These are phyloP conservation scores for Pseudomyrmex pallidus DNA, from an alignment of 1,140 invertebrate species.

Conservation along the genomic window DNA sequence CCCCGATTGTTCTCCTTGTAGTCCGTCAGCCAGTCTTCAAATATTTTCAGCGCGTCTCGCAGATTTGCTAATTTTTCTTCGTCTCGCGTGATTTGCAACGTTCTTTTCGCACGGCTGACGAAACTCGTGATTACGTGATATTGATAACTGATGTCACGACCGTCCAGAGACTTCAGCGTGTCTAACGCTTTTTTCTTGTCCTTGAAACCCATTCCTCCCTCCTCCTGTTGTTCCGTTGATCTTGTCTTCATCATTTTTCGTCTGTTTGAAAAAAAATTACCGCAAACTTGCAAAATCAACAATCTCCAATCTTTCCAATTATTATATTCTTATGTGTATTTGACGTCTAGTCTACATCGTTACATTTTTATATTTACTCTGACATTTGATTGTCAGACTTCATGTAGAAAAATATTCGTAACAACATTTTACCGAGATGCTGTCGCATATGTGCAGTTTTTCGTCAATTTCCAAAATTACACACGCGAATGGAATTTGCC, in stretches of 20 bases:
- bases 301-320: too few relatives aligned
- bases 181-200: slow-evolving; percentile 82
- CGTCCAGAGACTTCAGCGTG: slow-evolving; percentile 78
- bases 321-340: too few relatives aligned
- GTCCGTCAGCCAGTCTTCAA: slow-evolving; percentile 81
- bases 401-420: too few relatives aligned
- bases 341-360: neutral
- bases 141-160: slow-evolving; percentile 80
- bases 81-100: slow-evolving; percentile 81
- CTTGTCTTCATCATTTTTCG: slow-evolving; percentile 58
- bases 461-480: too few relatives aligned
- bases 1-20: slow-evolving; percentile 77
- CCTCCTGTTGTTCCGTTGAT: slow-evolving; percentile 55
- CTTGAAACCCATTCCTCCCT: slow-evolving; percentile 78
- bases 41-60: slow-evolving; percentile 77
- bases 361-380: neutral
- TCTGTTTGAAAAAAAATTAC: neutral
- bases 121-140: slow-evolving; percentile 81
- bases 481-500: too few relatives aligned
- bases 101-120: slow-evolving; percentile 80
- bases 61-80: slow-evolving; percentile 79
- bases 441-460: too few relatives aligned
- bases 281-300: neutral
- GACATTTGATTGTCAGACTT: neutral
- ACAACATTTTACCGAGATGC: too few relatives aligned